Percentiles rank a stretch among this genome's conserved stretches.
phyloP scores from a whole-genome alignment of 2,113 vertebrate species.

The Xiphophorus couchianus region DNA sequence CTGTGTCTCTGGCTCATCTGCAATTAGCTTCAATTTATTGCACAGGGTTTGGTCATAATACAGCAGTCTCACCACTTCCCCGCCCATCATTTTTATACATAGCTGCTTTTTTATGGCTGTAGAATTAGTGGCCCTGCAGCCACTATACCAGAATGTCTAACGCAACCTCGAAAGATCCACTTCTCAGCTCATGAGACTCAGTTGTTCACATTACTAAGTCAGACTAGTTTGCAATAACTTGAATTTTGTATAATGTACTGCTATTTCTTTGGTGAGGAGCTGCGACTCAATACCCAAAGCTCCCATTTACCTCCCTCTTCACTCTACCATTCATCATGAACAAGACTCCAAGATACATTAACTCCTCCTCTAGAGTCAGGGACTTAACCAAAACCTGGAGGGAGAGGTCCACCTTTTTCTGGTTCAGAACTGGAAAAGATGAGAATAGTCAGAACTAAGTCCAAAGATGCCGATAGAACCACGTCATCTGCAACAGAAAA shows the following conservation, averaged over 20 bases:
- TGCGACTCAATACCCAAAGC: too few species aligned
- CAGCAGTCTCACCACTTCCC: conserved; percentile 21
- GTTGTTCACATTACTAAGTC: conserved; percentile 35
- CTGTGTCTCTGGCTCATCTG: conserved; percentile 21
- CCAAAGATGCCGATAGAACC: background rate
- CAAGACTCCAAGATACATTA: too few species aligned
- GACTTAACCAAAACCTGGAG: background rate
- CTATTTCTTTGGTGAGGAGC: too few species aligned
- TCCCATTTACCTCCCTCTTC: background rate
- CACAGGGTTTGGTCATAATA: conserved; percentile 27
- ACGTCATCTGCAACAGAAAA: background rate
- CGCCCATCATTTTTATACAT: conserved; percentile 30
- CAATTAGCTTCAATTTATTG: conserved; percentile 46
- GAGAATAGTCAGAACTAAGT: background rate
- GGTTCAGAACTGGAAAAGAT: background rate
- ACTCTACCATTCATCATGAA: background rate
- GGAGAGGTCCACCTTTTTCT: background rate
- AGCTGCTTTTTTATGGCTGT: conserved; percentile 52
- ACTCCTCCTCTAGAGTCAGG: background rate
- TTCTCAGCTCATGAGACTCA: conserved; percentile 53
- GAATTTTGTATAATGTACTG: too few species aligned
- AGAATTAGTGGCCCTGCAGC: conserved; percentile 11
- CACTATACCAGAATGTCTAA: conserved; percentile 57
- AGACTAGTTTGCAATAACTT: background rate
- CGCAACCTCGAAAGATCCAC: conserved; percentile 38